A percentile compares a stretch with the other conserved stretches of the same genome.
These are phyloP conservation scores for Tetragonula carbonaria DNA, from an alignment of 2,888 invertebrate species.

Conservation along the genomic window DNA sequence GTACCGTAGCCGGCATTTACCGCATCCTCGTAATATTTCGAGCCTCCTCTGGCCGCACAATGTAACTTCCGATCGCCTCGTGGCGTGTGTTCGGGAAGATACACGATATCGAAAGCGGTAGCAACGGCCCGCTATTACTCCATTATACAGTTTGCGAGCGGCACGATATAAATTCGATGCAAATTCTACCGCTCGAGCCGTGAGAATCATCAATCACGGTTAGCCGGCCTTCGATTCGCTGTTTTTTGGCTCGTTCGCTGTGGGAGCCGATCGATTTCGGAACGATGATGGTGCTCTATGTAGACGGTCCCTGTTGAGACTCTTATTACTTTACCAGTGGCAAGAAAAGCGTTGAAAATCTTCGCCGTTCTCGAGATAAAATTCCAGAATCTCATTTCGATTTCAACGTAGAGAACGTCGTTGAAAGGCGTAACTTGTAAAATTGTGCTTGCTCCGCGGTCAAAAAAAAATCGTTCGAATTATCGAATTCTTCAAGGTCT, in stretches of 20 bases:
- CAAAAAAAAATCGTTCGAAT: no score
- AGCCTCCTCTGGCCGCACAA: conserved; percentile 36
- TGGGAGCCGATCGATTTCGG: conserved; percentile 6
- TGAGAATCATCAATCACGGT: conserved; percentile 65
- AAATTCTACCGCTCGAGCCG: conserved; percentile 55
- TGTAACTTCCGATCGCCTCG: conserved; percentile 52
- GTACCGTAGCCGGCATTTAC: conserved; percentile 57
- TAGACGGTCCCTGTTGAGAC: not conserved
- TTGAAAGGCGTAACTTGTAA: no score
- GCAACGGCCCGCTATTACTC: conserved; percentile 57
- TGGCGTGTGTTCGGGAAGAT: conserved; percentile 56
- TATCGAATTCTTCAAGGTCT: no score
- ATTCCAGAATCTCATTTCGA: not conserved
- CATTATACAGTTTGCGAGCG: conserved; percentile 50
- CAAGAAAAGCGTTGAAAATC: not conserved
- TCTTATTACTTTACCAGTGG: not conserved
- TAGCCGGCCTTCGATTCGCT: conserved; percentile 27
- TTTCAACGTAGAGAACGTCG: not conserved
- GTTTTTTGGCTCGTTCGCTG: conserved; percentile 29
- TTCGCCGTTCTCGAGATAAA: not conserved
- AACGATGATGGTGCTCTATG: not conserved
- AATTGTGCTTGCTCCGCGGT: no score
- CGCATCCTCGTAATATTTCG: conserved; percentile 52
- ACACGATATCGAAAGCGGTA: conserved; percentile 62
- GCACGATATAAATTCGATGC: conserved; percentile 62